Base-by-base conservation (phyloP, 2,888 invertebrate genomes). In the Lottia scabra region DNA sequence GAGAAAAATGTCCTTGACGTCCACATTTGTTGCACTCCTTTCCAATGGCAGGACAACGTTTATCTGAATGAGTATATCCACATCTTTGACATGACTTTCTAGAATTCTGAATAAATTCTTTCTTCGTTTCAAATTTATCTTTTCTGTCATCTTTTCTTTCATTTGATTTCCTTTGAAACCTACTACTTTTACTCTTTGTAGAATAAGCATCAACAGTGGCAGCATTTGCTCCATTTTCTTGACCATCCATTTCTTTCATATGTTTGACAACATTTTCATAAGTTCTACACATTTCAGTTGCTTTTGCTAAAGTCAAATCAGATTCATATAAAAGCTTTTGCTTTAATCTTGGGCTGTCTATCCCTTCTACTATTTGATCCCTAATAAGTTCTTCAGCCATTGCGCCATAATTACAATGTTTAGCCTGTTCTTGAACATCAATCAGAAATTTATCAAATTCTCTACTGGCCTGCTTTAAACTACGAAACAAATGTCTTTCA, bases 391-490 rank as follows among this genome's bases (percentile, higher is more conserved):
- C 65, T 12, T 30, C 6, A 12, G 26, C 30, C 27, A n/a, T 65
- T 10, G 19, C 43, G n/a, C 38, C 65, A 30, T n/a, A 65, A 30
- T 19, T n/a, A 6, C 65, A 65, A 26, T 27, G 10, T 19, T 65
- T 30, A 38, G 38, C 1, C 10, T 30, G 65, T 12, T 30, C 43
- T 65, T 27, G 23, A 2, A 65, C n/a, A 10, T n/a, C 26, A 12
- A n/a, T 30, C n/a, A 65, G 27, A 65, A 65, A 65, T 43, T 27
- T 64, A 13, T 64, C 64, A 38, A 64, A 64, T n/a, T 65, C 38
- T 43, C 12, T n/a, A 12, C n/a, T 15, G 3, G 12, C 30, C 26
- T 65, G 65, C n/a, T 43, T 30, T 19, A 6, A 13, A n/a, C n/a
- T 0, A 26, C 65, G 12, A 43, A 65, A 65, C 2, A 65, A n/a